A percentile compares a stretch with the other conserved stretches of the same genome.
Evolutionary conservation across 2,113 vertebrate species (phyloP).

Genomic region (Tragelaphus scriptus): DNA sequence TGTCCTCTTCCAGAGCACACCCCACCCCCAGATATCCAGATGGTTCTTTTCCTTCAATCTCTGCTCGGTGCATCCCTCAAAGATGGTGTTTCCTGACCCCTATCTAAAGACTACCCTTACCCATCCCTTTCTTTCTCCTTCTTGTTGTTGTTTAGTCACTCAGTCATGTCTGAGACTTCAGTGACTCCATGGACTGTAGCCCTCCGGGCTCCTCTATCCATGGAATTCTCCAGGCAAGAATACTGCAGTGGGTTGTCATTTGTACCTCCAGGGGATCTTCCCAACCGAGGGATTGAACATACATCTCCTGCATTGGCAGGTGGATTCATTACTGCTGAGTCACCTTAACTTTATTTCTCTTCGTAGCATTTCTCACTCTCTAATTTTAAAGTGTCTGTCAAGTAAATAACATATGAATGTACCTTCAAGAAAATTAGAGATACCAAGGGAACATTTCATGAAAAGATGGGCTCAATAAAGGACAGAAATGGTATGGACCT

Average conservation of each 20-base stretch:
- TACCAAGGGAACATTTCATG: no score
- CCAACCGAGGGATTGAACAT: not conserved
- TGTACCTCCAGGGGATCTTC: not conserved
- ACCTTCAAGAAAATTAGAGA: no score
- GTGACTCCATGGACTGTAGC: not conserved
- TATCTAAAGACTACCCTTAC: not conserved
- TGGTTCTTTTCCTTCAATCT: not conserved
- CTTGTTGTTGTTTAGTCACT: not conserved
- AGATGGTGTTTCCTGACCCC: not conserved
- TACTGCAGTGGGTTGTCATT: not conserved
- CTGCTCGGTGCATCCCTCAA: not conserved
- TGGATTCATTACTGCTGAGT: not conserved
- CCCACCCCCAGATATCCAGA: not conserved
- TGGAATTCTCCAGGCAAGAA: not conserved
- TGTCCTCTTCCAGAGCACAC: not conserved
- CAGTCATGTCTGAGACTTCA: not conserved
- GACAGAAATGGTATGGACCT: no score
- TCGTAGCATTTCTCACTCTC: not conserved
- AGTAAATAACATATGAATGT: not conserved
- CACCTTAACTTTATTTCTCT: not conserved
- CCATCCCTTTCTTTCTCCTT: not conserved
- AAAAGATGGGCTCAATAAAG: no score
- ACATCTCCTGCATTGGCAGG: not conserved
- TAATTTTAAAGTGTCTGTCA: not conserved
- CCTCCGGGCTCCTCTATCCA: not conserved